Conservation (phyloP, 2,797 vertebrate genomes). For the Momotus momota region DNA sequence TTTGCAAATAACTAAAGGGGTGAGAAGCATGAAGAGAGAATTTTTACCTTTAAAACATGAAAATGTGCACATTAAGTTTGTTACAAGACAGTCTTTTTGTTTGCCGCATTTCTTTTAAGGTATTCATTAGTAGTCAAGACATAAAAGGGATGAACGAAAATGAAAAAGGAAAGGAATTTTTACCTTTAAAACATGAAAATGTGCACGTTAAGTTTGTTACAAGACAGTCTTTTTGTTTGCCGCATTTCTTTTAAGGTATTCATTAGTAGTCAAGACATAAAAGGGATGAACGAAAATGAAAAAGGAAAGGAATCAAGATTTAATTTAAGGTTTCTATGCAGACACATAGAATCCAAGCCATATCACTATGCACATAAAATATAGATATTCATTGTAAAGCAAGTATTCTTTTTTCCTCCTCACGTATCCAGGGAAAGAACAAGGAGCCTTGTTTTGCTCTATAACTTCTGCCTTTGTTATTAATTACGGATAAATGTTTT, state of each 20-base stretch:
- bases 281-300: neutral
- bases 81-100: neutral
- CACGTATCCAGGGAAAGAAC: neutral
- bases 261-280: neutral
- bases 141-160: neutral
- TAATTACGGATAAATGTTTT: neutral
- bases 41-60: neutral
- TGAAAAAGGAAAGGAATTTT: neutral
- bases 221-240: neutral
- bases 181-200: neutral
- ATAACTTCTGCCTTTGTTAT: neutral
- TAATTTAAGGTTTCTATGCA: neutral
- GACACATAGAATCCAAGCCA: neutral
- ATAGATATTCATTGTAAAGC: neutral
- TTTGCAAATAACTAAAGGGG: neutral
- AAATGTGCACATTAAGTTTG: neutral
- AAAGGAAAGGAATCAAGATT: neutral
- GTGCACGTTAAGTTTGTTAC: neutral
- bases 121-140: neutral
- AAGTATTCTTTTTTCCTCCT: neutral
- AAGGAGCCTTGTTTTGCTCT: neutral
- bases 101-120: neutral
- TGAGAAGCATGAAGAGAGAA: neutral
- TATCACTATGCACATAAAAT: neutral
- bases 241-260: neutral